phyloP scores from a whole-genome alignment of 2,888 invertebrate genomes.

The Saturnia pavonia region DNA sequence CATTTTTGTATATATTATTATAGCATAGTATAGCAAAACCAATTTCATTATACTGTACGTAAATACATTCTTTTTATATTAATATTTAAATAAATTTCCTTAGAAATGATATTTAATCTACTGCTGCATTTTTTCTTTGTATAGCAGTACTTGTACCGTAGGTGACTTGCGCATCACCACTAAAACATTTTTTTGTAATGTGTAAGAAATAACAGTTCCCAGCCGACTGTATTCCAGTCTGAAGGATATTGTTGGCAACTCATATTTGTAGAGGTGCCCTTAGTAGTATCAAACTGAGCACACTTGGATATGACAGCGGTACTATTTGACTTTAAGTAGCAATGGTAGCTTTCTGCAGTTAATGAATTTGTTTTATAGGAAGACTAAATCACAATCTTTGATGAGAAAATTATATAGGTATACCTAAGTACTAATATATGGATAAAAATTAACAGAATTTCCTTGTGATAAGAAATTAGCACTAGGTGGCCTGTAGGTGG shows the following conservation, averaged over 20 bases:
- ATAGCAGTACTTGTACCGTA: background rate
- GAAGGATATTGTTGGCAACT: background rate
- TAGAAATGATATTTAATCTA: background rate
- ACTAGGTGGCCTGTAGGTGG: no score
- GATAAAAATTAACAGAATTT: background rate
- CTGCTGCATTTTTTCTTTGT: background rate
- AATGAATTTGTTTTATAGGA: background rate
- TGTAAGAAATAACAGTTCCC: background rate
- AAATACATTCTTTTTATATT: background rate
- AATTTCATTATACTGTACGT: no score
- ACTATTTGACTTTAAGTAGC: background rate
- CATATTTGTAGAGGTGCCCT: background rate
- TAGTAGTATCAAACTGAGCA: background rate
- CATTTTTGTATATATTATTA: background rate
- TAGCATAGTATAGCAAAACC: no score
- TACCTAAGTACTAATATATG: background rate
- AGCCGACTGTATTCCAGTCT: no score
- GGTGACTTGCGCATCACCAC: background rate
- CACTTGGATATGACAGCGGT: background rate
- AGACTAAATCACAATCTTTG: background rate
- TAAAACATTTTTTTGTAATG: background rate
- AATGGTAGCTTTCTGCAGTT: background rate
- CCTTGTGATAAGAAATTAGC: no score
- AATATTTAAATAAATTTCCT: background rate
- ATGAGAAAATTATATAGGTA: background rate